Conservation (phyloP, 1,140 invertebrate genomes). For the Orchestia grillus region DNA sequence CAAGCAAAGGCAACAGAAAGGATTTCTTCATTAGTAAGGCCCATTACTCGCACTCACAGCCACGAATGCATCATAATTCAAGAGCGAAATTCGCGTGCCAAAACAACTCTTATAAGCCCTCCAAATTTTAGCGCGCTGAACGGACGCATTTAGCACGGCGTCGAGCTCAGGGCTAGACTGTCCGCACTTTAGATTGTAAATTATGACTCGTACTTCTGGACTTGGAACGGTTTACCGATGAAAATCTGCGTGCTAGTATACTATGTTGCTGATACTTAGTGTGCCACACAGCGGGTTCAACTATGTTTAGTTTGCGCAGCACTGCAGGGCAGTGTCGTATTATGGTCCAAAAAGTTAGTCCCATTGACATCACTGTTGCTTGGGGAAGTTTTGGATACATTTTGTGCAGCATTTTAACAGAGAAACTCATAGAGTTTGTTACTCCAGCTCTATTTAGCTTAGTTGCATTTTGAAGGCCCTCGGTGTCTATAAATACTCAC, state of each 20-base stretch:
- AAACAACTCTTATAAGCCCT: background rate
- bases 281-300: background rate
- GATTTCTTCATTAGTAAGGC: background rate
- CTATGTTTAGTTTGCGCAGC: too few relatives aligned
- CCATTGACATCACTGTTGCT: background rate
- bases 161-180: background rate
- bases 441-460: too few relatives aligned
- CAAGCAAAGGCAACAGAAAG: background rate
- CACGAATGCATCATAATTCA: background rate
- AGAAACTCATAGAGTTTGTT: too few relatives aligned
- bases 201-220: background rate
- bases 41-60: background rate
- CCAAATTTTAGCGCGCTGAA: background rate
- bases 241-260: background rate
- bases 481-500: too few relatives aligned
- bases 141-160: background rate
- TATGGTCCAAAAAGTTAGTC: background rate
- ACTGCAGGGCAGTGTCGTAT: background rate
- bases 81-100: background rate
- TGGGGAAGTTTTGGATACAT: background rate
- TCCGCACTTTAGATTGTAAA: background rate
- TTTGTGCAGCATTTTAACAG: background rate
- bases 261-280: background rate
- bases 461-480: too few relatives aligned
- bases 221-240: background rate